Conservation (phyloP, 2,797 vertebrate genomes). For the Platalea minor region DNA sequence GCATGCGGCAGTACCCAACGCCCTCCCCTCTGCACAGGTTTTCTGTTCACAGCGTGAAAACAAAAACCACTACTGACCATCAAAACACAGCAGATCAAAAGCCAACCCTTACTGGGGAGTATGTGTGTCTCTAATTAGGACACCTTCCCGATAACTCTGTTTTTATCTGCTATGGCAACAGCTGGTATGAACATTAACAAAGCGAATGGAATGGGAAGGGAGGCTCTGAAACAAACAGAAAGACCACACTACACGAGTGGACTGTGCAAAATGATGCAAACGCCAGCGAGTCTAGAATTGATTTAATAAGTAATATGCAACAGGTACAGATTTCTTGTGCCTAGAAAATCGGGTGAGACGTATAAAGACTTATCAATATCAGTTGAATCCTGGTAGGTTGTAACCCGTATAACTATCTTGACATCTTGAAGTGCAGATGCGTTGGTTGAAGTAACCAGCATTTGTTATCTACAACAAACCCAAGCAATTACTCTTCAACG, state of each 20-base stretch:
- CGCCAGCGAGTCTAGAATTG: background rate
- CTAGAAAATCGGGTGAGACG: background rate
- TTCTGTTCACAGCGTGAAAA: background rate
- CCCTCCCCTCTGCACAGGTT: rapidly evolving
- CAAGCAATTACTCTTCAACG: background rate
- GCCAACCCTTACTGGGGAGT: background rate
- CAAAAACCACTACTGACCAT: background rate
- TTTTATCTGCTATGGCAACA: background rate
- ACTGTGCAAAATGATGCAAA: background rate
- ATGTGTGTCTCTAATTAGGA: background rate
- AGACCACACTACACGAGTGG: background rate
- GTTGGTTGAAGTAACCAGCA: background rate
- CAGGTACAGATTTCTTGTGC: background rate
- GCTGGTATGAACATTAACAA: background rate
- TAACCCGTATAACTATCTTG: background rate
- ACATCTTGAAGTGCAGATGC: background rate
- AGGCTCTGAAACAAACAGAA: background rate
- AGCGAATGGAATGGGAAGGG: background rate
- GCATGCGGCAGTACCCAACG: rapidly evolving
- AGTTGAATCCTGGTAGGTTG: background rate
- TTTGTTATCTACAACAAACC: background rate
- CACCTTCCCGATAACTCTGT: background rate
- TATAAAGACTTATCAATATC: background rate
- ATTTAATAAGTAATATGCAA: background rate
- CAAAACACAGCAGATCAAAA: background rate